A percentile compares a stretch with the other conserved stretches of the same genome.
These are phyloP conservation scores for Seira sanloemensis DNA, from an alignment of 2,888 invertebrate genomes.

Conservation along the genomic window DNA sequence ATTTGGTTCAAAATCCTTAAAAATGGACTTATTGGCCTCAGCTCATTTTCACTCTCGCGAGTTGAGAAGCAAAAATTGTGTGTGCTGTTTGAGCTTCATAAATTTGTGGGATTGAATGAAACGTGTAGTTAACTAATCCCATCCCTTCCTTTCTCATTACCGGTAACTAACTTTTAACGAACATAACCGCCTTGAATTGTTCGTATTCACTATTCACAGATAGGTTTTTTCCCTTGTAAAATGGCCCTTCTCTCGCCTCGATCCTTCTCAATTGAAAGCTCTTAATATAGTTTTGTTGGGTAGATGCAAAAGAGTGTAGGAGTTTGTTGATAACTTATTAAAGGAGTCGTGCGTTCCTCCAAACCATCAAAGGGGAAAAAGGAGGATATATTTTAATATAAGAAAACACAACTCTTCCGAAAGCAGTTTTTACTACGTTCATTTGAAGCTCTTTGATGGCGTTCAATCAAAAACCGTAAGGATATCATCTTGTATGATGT, in stretches of 20 bases:
- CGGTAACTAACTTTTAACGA: constrained; percentile 20
- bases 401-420: too few species aligned
- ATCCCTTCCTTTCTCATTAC: constrained; percentile 1
- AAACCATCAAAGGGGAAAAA: too few species aligned
- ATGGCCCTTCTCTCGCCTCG: too few species aligned
- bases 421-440: too few species aligned
- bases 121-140: constrained; percentile 10
- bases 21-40: constrained; percentile 3
- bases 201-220: neutral
- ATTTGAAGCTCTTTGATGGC: too few species aligned
- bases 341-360: constrained; percentile 12
- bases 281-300: neutral
- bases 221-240: too few species aligned
- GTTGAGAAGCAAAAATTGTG: too few species aligned
- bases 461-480: too few species aligned
- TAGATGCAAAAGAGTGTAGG: constrained; percentile 16
- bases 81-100: neutral
- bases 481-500: too few species aligned
- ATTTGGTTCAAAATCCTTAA: neutral
- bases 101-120: neutral
- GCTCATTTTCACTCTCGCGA: constrained; percentile 8
- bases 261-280: neutral
- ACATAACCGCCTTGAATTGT: constrained; percentile 8
- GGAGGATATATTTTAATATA: too few species aligned
- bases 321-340: constrained; percentile 1